Percentiles rank a stretch among this genome's conserved stretches.
These are phyloP conservation scores for Cerceris rybyensis DNA, from an alignment of 2,888 invertebrate species.

Conservation along the genomic window DNA sequence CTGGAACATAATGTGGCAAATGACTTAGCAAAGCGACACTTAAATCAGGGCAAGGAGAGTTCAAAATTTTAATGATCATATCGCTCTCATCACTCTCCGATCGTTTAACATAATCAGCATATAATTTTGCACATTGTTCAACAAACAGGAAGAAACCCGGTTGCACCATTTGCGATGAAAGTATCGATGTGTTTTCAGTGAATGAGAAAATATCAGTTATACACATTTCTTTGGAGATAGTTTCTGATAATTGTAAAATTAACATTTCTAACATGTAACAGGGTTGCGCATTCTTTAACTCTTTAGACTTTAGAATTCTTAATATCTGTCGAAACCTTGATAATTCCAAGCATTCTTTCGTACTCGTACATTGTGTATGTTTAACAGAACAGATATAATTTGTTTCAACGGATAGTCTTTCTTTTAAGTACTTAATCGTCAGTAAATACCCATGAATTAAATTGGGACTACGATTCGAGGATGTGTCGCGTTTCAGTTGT, in stretches of 20 bases:
- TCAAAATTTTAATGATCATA: conserved; percentile 43
- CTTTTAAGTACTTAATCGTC: conserved; percentile 66
- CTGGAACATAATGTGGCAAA: conserved; percentile 31
- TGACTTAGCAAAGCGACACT: conserved; percentile 49
- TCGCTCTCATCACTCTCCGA: conserved; percentile 25
- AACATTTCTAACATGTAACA: conserved; percentile 60
- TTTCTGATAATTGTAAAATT: conserved; percentile 54
- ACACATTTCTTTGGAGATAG: conserved; percentile 4
- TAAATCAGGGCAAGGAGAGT: conserved; percentile 47
- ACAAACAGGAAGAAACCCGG: conserved; percentile 74
- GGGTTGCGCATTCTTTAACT: conserved; percentile 18
- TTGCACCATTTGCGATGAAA: conserved; percentile 38
- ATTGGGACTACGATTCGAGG: conserved; percentile 59
- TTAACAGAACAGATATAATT: conserved; percentile 12
- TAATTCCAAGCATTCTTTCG: neutral
- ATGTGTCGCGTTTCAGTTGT: conserved; percentile 47
- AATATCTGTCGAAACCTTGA: conserved; percentile 23
- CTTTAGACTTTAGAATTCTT: conserved; percentile 18
- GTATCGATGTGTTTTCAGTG: conserved; percentile 23
- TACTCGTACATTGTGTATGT: neutral
- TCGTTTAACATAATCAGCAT: conserved; percentile 45
- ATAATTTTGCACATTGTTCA: conserved; percentile 57
- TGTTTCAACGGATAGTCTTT: conserved; percentile 57
- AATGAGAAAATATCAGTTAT: conserved; percentile 25
- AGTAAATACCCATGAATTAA: conserved; percentile 73